Evolutionary conservation across 1,140 invertebrate genomes (phyloP), one percentile per base, ranked within the genome.

Genomic region (Mizuhopecten yessoensis): DNA sequence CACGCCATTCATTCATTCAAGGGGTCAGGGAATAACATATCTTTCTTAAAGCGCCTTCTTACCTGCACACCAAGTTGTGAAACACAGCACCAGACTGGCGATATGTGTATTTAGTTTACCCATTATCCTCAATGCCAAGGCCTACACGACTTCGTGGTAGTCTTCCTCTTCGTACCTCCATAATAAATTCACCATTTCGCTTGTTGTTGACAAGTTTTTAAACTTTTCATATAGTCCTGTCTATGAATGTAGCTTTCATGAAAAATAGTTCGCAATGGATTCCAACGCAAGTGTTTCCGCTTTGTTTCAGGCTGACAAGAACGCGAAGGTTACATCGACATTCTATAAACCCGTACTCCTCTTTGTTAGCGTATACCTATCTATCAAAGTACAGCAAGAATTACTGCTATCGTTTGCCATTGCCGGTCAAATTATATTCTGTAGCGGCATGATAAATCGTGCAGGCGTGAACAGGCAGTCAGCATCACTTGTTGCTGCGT

Each of bases 401-500:
- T 29, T 11, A 17, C 0, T 75, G 11, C 7, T 29, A 7, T 75
- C 5, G 17, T 29, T n/a, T 9, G n/a, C 15, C 29, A 29, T n/a
- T 3, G 57, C 57, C 57, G 57, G 57, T 75, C 57, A 75, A 75
- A 75, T 75, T 75, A 75, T 75, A 29, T 75, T 75, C 57, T 75
- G 57, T 75, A n/a, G 57, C 57, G 57, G 57, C 57, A 75, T 75
- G 57, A 75, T 75, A 75, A 75, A 75, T 75, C 57, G 5, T 17
- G 57, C 7, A 29, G 57, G 23, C 9, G 57, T 75, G n/a, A 75
- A 11, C 57, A 75, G 57, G 57, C 57, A 75, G 57, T 75, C 57
- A 75, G 57, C 57, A 75, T 75, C 57, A 75, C 57, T 75, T 75
- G 57, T 75, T 75, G 57, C 57, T 75, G 57, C 57, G 57, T n/a